These are phyloP conservation scores for Ibycter americanus DNA, from an alignment of 2,797 vertebrate genomes.

Conservation along the genomic window DNA sequence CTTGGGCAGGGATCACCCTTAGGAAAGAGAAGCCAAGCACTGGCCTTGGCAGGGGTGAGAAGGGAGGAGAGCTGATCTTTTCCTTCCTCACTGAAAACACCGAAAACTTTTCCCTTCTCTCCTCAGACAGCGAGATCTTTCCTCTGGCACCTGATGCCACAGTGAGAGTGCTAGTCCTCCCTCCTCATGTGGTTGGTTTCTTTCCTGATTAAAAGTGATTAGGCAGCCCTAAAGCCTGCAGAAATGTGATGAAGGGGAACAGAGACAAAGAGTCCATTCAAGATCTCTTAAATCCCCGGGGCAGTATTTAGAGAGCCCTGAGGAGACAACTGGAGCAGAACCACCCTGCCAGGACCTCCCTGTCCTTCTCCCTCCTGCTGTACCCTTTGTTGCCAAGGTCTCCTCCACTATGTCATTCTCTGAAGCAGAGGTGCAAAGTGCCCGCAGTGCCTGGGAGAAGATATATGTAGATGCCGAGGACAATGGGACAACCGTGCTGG, in stretches of 20 bases:
- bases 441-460: constrained; percentile 53
- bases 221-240: constrained; percentile 44
- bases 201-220: constrained; percentile 71
- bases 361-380: not conserved
- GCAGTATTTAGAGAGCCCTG: constrained; percentile 45
- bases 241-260: constrained; percentile 4
- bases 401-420: constrained; percentile 26
- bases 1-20: not conserved
- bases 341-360: not conserved
- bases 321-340: constrained; percentile 21
- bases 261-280: constrained; percentile 53
- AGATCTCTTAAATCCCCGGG: constrained; percentile 27
- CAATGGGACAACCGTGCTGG: constrained; percentile 40
- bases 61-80: not conserved
- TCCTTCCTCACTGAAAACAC: not conserved
- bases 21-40: not conserved
- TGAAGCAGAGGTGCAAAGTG: constrained; percentile 59
- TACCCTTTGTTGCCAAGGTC: accelerated
- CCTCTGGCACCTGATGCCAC: not conserved
- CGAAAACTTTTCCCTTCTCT: not conserved
- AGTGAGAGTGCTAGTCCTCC: not conserved
- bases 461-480: constrained; percentile 54
- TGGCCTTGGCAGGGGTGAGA: not conserved
- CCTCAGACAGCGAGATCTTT: constrained; percentile 6
- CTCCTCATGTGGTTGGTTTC: constrained; percentile 45